Evolutionary conservation across 2,797 vertebrate species (phyloP), one percentile per base, ranked within the genome.

Genomic region (Helostoma temminkii): DNA sequence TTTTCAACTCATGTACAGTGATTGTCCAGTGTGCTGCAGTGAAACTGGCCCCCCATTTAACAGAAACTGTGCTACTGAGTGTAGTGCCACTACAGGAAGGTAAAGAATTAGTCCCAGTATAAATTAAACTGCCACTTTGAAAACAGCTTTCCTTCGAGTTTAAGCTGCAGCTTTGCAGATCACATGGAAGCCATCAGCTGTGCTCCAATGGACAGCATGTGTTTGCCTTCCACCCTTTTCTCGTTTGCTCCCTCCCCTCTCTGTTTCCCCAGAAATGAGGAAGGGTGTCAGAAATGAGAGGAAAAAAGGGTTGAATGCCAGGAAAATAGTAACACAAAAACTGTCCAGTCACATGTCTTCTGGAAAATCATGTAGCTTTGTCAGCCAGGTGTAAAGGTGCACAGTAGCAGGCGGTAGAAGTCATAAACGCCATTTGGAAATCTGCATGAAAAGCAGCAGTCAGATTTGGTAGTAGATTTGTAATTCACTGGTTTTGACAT

Each of bases 171-270:
- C 53, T 37, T 71, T 67, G 1, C 74, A 36, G 59, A 54, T 65
- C 45, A 67, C 55, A 57, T 57, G 41, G 28, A 69, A 47, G 49
- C 58, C 80, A 71, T 59, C 46, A 66, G 61, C 71, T 74, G 54
- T 34, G 72, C 71, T 56, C 53, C 71, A 67, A 73, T 66, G 57
- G 50, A 30, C 49, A 74, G 55, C 76, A 74, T 76, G 71, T 76
- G 70, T 79, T 62, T 63, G 19, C 49, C 1, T 26, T 39, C 21
- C 12, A 59, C 30, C 49, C 36, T 25, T 19, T 46, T 52, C 66
- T 71, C 66, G 10, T 16, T 19, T 18, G 9, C 48, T 54, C 25
- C 41, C 26, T 14, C 24, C 46, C 28, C 32, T 52, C 41, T 73
- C 18, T 41, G 24, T 58, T 77, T 76, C 11, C 49, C 36, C 54